Percentiles rank a stretch among this genome's conserved stretches.
Conservation (phyloP, 2,113 vertebrate species). For the Microcebus tavaratra region DNA sequence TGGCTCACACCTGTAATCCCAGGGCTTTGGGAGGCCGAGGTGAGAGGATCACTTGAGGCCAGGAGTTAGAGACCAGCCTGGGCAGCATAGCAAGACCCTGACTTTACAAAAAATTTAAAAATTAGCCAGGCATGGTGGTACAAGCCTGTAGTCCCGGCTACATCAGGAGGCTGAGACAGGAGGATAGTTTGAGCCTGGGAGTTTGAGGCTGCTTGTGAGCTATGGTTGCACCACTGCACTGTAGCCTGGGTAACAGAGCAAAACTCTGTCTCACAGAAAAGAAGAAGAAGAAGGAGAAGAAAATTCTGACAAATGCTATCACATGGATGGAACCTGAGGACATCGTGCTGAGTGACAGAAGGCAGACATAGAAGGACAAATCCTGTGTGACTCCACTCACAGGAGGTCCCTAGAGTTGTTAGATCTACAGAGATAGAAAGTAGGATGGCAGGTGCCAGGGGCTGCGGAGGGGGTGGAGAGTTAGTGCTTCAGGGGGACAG, state of each 20-base stretch:
- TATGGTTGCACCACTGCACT: background rate
- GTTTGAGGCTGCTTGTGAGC: background rate
- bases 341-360: no score
- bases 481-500: no score
- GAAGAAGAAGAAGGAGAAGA: background rate
- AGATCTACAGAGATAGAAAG: no score
- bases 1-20: background rate
- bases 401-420: no score
- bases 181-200: background rate
- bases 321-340: no score
- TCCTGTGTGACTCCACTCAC: no score
- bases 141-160: background rate
- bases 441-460: no score
- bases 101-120: background rate
- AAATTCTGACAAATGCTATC: background rate
- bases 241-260: background rate
- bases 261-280: background rate
- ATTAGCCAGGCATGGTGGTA: fast-evolving
- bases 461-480: no score
- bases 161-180: background rate
- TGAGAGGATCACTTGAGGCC: background rate
- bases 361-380: no score
- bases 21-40: background rate
- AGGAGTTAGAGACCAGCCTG: background rate
- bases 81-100: background rate